Evolutionary conservation across 2,888 invertebrate species (phyloP).

Genomic region (Trypoxylon attenuatum): DNA sequence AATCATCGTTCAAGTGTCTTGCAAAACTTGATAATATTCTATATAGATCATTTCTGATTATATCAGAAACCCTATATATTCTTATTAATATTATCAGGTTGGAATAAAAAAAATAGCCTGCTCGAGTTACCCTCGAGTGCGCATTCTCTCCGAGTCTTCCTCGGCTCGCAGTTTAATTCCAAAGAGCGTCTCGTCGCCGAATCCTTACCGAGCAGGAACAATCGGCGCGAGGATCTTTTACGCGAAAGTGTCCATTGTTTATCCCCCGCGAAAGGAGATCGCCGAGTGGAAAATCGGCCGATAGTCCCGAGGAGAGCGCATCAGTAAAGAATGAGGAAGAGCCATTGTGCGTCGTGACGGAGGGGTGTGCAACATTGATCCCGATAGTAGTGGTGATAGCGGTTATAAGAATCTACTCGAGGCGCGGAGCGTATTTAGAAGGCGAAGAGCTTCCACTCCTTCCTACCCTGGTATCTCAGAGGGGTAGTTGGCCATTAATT

Average conservation of each 20-base stretch:
- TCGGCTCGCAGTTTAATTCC: constrained; percentile 15
- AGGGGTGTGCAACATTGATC: constrained; percentile 12
- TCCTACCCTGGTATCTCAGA: constrained; percentile 56
- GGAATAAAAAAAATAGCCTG: too few species aligned
- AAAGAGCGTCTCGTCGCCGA: constrained; percentile 17
- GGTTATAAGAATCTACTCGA: constrained; percentile 58
- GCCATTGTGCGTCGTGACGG: constrained; percentile 17
- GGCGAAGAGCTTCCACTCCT: constrained; percentile 26
- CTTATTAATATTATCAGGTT: too few species aligned
- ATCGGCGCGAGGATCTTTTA: constrained; percentile 1
- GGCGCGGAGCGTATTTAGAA: constrained; percentile 51
- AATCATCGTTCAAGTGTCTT: too few species aligned
- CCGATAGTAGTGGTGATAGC: constrained; percentile 33
- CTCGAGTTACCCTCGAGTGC: neutral
- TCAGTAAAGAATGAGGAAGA: constrained; percentile 15
- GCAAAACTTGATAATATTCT: too few species aligned
- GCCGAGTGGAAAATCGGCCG: constrained; percentile 55
- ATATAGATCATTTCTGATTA: too few species aligned
- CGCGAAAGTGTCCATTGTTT: constrained; percentile 42
- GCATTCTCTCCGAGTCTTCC: neutral
- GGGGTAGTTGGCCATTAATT: constrained; percentile 72
- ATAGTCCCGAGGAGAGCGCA: constrained; percentile 38
- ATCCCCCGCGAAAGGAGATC: constrained; percentile 19
- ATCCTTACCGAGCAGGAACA: constrained; percentile 13
- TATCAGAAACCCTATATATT: too few species aligned